Evolutionary conservation across 2,797 vertebrate genomes (phyloP), one percentile per base, ranked within the genome.

Genomic region (Mycteria americana): DNA sequence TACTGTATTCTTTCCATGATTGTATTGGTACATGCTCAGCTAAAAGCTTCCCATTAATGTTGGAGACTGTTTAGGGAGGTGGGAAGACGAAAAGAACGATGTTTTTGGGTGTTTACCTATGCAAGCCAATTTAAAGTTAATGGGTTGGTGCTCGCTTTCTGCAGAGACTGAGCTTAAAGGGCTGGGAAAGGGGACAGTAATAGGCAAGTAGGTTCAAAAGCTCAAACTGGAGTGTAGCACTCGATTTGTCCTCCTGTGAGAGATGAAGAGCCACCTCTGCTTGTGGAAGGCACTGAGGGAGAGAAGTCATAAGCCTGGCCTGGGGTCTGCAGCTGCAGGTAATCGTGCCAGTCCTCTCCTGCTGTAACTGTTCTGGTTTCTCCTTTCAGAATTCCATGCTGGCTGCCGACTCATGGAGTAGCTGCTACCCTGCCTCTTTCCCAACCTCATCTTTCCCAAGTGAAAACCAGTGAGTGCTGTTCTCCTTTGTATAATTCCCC

Each of bases 401-500:
- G 97, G 95, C 97, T 70, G 90, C 81, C 28, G 70, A 96, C 33
- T 86, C 95, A 3, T 98, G 98, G 98, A 97, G 56, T 53, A 72
- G 89, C 96, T 95, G 95, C 93, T 95, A 96, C 43, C 22, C 95
- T 39, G 50, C 73, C 23, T 62, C 97, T 8, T 98, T 97, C 87
- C 97, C 97, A 67, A 51, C 95, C 57, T 89, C 97, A 0, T 94
- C 96, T 27, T 98, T 98, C 95, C 83, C 96, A 79, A 95, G 83
- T 16, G 97, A 97, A 53, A 98, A 95, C 98, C 98, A 97, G 98
- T 98, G 97, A 98, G 98, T 98, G 75, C 75, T 54, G 33, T 45
- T 68, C 43, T 57, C 37, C 56, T 92, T 64, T 74, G 56, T 87
- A 48, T 79, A 21, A 73, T 63, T 56, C 80, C 50, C 60, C 65